Conservation (phyloP, 1,140 invertebrate species). For the Chironomus striatipennis region DNA sequence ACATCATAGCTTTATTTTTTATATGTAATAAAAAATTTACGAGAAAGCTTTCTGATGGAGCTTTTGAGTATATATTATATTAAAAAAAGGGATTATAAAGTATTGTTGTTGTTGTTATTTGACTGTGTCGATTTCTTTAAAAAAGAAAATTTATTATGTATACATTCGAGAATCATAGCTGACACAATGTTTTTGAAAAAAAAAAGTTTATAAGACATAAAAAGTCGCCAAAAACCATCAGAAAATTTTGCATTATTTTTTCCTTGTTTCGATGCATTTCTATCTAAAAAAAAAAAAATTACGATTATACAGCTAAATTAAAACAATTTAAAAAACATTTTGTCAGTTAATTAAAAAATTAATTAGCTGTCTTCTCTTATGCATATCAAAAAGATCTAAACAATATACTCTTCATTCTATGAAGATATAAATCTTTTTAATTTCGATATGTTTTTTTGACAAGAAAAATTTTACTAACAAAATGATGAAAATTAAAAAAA, state of each 20-base stretch:
- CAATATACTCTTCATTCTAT: background rate
- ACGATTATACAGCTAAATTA: background rate
- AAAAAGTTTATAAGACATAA: background rate
- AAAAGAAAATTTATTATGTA: background rate
- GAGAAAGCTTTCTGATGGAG: slow-evolving; percentile 20
- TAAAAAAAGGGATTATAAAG: background rate
- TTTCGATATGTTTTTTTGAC: background rate
- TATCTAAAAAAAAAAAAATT: background rate
- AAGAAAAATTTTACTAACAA: slow-evolving; percentile 2
- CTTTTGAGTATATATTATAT: background rate
- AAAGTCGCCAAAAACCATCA: background rate
- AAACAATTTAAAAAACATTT: slow-evolving; percentile 39
- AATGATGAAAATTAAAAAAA: slow-evolving; percentile 12
- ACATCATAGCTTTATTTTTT: no score
- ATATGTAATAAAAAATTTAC: background rate
- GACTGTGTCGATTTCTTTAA: background rate
- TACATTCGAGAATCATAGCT: slow-evolving; percentile 32
- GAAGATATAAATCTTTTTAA: background rate
- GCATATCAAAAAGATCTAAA: no score
- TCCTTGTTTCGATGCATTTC: slow-evolving; percentile 1
- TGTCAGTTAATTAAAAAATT: slow-evolving; percentile 36
- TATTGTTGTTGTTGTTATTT: background rate
- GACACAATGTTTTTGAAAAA: slow-evolving; percentile 37
- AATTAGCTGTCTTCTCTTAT: slow-evolving; percentile 10
- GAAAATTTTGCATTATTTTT: slow-evolving; percentile 18